phyloP scores from a whole-genome alignment of 2,113 vertebrate species.

The Plotosus lineatus region DNA sequence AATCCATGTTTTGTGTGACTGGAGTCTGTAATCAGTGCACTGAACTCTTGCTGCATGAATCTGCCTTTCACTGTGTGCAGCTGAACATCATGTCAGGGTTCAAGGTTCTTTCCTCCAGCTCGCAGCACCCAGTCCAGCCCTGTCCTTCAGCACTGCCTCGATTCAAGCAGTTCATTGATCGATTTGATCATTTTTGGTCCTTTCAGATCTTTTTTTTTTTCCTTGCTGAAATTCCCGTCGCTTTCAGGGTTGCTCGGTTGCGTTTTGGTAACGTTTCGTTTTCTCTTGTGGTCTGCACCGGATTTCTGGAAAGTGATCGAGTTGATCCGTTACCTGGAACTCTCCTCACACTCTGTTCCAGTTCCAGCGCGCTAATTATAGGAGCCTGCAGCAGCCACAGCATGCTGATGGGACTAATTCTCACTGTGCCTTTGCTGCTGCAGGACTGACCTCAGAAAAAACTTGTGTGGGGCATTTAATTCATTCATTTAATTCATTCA shows the following conservation, averaged over 20 bases:
- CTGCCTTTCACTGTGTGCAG: too few relatives aligned
- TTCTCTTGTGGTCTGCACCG: slow-evolving; percentile 1
- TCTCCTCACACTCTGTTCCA: slow-evolving; percentile 53
- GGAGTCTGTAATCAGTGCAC: not conserved
- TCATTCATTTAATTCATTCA: too few relatives aligned
- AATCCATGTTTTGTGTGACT: too few relatives aligned
- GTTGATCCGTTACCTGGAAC: slow-evolving; percentile 54
- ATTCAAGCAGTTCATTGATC: not conserved
- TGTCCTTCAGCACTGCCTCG: too few relatives aligned
- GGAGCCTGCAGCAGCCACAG: slow-evolving; percentile 12
- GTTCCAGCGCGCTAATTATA: slow-evolving; percentile 53
- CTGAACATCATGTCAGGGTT: not conserved
- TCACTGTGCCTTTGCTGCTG: slow-evolving; percentile 36
- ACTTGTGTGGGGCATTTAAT: not conserved
- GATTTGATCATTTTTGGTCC: not conserved
- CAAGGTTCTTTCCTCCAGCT: not conserved
- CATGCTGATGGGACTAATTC: slow-evolving; percentile 34
- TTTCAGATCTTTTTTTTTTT: not conserved
- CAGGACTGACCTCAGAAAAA: slow-evolving; percentile 20
- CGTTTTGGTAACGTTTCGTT: not conserved
- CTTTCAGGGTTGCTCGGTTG: not conserved
- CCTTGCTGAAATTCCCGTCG: not conserved
- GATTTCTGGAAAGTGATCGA: slow-evolving; percentile 33
- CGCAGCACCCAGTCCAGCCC: not conserved
- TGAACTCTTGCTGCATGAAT: not conserved